phyloP scores from a whole-genome alignment of 2,888 invertebrate genomes.

The Polyploca ridens region DNA sequence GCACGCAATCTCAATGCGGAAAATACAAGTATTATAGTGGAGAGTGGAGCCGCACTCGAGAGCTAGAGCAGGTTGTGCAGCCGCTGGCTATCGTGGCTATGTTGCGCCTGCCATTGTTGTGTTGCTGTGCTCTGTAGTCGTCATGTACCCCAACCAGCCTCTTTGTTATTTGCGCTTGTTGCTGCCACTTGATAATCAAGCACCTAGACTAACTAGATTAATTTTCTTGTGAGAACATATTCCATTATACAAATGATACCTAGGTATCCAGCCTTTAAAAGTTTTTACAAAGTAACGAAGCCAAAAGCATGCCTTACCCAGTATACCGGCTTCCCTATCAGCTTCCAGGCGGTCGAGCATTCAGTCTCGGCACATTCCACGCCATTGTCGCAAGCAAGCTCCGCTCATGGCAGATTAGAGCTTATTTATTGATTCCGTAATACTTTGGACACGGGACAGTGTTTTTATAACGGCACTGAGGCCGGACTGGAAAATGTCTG shows the following conservation, averaged over 20 bases:
- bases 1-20: conserved; percentile 83
- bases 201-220: background rate
- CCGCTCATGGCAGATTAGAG: conserved; percentile 54
- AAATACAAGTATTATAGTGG: conserved; percentile 53
- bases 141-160: conserved; percentile 33
- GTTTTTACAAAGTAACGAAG: conserved; percentile 22
- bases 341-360: conserved; percentile 54
- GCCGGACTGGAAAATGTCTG: conserved; percentile 25
- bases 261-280: conserved; percentile 18
- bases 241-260: background rate
- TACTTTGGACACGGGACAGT: conserved; percentile 50
- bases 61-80: conserved; percentile 49
- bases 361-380: conserved; percentile 61
- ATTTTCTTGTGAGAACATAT: too few relatives aligned
- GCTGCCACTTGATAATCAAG: background rate
- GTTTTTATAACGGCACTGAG: conserved; percentile 42
- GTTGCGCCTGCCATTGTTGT: conserved; percentile 59
- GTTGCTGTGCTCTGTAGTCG: conserved; percentile 41
- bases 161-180: conserved; percentile 9
- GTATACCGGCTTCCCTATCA: conserved; percentile 27
- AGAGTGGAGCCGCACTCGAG: conserved; percentile 37
- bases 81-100: conserved; percentile 58
- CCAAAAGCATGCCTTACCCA: conserved; percentile 29
- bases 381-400: conserved; percentile 60
- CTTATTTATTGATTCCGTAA: conserved; percentile 51